Conservation (phyloP, 2,113 vertebrate genomes). For the Melanerpes formicivorus region DNA sequence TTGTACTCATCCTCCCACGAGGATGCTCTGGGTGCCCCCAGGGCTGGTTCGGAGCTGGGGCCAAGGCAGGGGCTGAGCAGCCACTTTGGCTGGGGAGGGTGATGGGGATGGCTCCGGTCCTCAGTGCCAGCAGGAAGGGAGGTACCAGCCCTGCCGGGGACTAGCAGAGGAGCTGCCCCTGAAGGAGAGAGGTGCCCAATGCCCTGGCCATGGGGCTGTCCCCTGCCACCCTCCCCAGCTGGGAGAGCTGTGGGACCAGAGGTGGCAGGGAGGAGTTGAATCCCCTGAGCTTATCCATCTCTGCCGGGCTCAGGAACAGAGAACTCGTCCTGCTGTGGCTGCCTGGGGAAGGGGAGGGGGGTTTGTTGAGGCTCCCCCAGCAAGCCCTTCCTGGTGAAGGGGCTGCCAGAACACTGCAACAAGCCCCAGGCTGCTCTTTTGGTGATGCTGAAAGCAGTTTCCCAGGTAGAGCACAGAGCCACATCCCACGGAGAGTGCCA, state of each 20-base stretch:
- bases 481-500: not conserved
- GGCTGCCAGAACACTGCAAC: not conserved
- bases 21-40: not conserved
- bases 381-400: not conserved
- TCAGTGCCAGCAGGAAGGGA: not conserved
- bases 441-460: rapidly evolving
- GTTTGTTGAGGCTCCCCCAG: not conserved
- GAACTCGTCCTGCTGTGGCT: not conserved
- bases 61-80: not conserved
- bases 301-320: not conserved
- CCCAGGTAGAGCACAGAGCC: not conserved
- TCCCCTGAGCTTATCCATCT: not conserved
- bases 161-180: not conserved
- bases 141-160: not conserved
- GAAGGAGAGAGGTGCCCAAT: not conserved
- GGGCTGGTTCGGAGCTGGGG: not conserved
- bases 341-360: not conserved
- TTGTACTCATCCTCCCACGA: rapidly evolving
- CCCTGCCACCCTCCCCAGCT: not conserved
- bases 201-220: rapidly evolving
- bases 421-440: not conserved
- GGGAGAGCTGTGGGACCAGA: not conserved
- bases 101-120: rapidly evolving
- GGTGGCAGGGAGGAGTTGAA: not conserved
- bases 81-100: not conserved